phyloP scores from a whole-genome alignment of 2,113 vertebrate species.

The Coregonus clupeaformis region DNA sequence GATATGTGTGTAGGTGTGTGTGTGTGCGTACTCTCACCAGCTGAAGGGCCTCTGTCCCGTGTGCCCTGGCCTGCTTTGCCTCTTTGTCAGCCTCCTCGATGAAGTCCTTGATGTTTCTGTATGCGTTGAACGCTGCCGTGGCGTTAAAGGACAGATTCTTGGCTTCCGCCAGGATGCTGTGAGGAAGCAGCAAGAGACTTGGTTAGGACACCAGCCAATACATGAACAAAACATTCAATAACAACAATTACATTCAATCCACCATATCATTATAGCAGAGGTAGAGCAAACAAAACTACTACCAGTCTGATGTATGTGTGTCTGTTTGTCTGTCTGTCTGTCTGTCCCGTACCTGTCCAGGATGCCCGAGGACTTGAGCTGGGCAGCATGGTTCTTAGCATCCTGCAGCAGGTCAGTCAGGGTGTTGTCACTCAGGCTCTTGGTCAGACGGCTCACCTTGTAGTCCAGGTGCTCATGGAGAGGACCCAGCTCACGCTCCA shows the following conservation, averaged over 20 bases:
- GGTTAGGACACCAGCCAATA: not conserved
- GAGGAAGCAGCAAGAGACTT: not conserved
- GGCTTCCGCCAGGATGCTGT: slow-evolving; percentile 92
- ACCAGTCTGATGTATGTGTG: not conserved
- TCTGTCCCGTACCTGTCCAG: slow-evolving; percentile 80
- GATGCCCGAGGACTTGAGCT: slow-evolving; percentile 84
- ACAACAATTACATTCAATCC: too few relatives aligned
- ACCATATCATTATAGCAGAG: too few relatives aligned
- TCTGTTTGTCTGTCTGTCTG: not conserved
- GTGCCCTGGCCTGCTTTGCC: slow-evolving; percentile 82
- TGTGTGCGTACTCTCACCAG: slow-evolving; percentile 74
- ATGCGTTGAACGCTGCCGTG: slow-evolving; percentile 93
- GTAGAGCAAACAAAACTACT: not conserved
- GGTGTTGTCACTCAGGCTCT: slow-evolving; percentile 74
- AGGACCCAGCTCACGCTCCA: slow-evolving; percentile 73
- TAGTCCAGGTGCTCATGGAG: slow-evolving; percentile 78
- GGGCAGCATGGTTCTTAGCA: slow-evolving; percentile 83
- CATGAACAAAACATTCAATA: not conserved
- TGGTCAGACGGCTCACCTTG: slow-evolving; percentile 77
- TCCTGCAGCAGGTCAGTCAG: slow-evolving; percentile 79
- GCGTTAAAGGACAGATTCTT: slow-evolving; percentile 97
- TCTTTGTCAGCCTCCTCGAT: slow-evolving; percentile 87
- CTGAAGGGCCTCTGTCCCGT: slow-evolving; percentile 81
- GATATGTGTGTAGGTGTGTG: not conserved
- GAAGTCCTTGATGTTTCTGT: slow-evolving; percentile 91